phyloP scores from a whole-genome alignment of 2,888 invertebrate species.

The Archaeoteleia sp. region DNA sequence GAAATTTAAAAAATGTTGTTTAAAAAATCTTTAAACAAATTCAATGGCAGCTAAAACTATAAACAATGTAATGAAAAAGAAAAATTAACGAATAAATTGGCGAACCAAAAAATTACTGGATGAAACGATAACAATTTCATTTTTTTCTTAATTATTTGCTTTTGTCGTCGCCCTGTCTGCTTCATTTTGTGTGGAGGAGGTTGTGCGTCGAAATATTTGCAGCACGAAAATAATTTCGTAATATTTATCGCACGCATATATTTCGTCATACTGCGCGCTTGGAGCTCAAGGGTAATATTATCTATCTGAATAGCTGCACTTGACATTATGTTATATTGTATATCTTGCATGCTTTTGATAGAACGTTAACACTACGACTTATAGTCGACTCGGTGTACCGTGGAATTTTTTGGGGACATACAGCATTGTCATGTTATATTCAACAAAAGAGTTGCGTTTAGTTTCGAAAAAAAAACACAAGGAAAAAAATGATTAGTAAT shows the following conservation, averaged over 20 bases:
- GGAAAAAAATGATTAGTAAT: no score
- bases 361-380: constrained; percentile 2
- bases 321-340: constrained; percentile 12
- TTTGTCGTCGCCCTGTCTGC: background rate
- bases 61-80: no score
- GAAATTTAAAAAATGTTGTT: no score
- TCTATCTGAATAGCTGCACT: constrained; percentile 18
- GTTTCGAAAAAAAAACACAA: no score
- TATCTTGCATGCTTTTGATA: constrained; percentile 12
- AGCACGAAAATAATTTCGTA: background rate
- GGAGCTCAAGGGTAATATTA: constrained; percentile 5
- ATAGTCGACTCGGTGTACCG: background rate
- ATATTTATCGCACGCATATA: background rate
- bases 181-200: background rate
- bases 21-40: no score
- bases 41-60: no score
- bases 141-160: no score
- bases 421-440: no score
- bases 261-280: background rate
- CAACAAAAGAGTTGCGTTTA: no score
- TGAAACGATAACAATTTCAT: no score
- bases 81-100: no score
- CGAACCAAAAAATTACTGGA: no score
- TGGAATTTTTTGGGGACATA: constrained; percentile 1
- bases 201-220: background rate